phyloP scores from a whole-genome alignment of 1,140 invertebrate species.

The Drosophila guanche region DNA sequence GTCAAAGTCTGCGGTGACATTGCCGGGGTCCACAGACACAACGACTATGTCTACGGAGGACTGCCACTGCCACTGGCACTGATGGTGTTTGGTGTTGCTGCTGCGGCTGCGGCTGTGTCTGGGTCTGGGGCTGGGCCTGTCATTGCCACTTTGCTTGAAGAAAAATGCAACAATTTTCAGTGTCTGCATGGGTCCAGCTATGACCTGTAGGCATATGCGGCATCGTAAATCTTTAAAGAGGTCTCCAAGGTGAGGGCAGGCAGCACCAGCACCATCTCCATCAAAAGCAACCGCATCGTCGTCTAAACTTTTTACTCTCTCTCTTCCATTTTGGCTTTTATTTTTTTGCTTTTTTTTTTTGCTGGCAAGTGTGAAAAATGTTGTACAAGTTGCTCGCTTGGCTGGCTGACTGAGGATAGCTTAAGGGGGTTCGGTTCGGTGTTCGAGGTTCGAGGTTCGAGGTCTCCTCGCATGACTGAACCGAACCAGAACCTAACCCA shows the following conservation, averaged over 20 bases:
- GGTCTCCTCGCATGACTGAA: conserved; percentile 30
- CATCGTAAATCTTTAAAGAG: conserved; percentile 83
- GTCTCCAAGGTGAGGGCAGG: conserved; percentile 70
- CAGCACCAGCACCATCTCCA: conserved; percentile 3
- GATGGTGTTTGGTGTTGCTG: conserved; percentile 6
- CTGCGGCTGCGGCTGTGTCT: conserved; percentile 22
- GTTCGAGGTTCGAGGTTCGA: too few relatives aligned
- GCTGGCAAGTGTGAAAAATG: conserved; percentile 77
- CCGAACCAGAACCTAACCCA: conserved; percentile 7
- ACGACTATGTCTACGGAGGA: conserved; percentile 21
- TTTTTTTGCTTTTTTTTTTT: conserved; percentile 18
- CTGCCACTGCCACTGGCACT: too few relatives aligned
- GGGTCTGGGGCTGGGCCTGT: conserved; percentile 34
- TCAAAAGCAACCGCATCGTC: conserved; percentile 18
- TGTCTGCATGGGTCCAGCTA: conserved; percentile 59
- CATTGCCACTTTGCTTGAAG: conserved; percentile 74
- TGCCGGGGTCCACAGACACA: conserved; percentile 51
- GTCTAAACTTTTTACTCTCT: conserved; percentile 42
- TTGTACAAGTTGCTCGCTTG: conserved; percentile 79
- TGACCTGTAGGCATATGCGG: conserved; percentile 82
- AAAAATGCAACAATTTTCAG: conserved; percentile 78
- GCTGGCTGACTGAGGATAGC: conserved; percentile 48
- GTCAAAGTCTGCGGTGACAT: conserved; percentile 79
- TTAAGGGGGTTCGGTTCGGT: conserved; percentile 12
- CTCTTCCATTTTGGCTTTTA: conserved; percentile 14